Percentiles rank a stretch among this genome's conserved stretches.
These are phyloP conservation scores for Heliconius hortense DNA, from an alignment of 2,888 invertebrate species.

Conservation along the genomic window DNA sequence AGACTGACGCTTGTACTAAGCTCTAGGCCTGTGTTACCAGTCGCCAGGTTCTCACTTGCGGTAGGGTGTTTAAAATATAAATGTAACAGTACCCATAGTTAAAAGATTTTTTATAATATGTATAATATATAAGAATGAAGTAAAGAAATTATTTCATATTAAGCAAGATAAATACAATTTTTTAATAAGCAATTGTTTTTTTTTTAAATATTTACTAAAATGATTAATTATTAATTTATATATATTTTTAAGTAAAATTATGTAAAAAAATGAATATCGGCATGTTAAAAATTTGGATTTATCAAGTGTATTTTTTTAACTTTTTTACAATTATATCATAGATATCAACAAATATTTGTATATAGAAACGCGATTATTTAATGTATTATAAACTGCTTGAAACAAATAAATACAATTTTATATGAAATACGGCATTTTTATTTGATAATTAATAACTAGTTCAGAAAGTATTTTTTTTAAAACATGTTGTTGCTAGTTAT, in stretches of 20 bases:
- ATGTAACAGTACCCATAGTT: no score
- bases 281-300: constrained; percentile 9
- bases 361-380: constrained; percentile 32
- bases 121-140: constrained; percentile 9
- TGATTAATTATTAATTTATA: not conserved
- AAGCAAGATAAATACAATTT: constrained; percentile 1
- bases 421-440: constrained; percentile 20
- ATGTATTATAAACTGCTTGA: constrained; percentile 38
- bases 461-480: not conserved
- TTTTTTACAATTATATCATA: constrained; percentile 7
- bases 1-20: no score
- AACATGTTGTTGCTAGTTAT: not conserved
- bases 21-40: no score
- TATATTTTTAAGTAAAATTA: not conserved
- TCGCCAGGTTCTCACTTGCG: no score
- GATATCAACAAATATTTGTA: constrained; percentile 13
- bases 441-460: not conserved
- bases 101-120: constrained; percentile 11
- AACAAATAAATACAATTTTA: constrained; percentile 38
- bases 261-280: not conserved
- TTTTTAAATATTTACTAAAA: not conserved
- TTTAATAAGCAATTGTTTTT: not conserved
- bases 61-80: no score
- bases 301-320: not conserved
- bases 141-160: not conserved